These are phyloP conservation scores for Cybosia mesomella DNA, from an alignment of 2,888 invertebrate species.

Conservation along the genomic window DNA sequence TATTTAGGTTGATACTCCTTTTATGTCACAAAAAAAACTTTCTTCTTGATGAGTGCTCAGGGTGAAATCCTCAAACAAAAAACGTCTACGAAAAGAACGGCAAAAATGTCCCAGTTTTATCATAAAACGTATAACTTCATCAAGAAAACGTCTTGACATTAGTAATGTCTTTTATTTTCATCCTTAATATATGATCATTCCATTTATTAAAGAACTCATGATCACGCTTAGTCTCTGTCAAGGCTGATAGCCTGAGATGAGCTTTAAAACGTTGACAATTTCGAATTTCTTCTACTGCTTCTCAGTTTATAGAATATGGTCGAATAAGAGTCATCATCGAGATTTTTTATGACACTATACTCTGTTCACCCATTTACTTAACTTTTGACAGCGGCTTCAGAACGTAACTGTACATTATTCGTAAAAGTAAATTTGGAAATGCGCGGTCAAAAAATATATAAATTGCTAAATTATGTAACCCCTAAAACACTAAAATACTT, in stretches of 20 bases:
- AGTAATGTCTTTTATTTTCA: constrained; percentile 42
- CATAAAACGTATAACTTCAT: constrained; percentile 50
- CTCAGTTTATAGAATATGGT: too few species aligned
- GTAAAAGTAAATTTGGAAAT: too few species aligned
- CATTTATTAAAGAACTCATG: constrained; percentile 33
- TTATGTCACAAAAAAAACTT: constrained; percentile 38
- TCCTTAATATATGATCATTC: constrained; percentile 50
- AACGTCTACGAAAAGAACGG: constrained; percentile 32
- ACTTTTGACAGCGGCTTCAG: too few species aligned
- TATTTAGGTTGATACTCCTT: constrained; percentile 36
- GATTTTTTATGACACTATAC: too few species aligned
- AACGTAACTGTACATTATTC: too few species aligned
- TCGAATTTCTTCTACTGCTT: too few species aligned
- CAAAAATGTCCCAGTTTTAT: constrained; percentile 45
- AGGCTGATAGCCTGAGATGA: not conserved
- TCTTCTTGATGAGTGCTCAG: constrained; percentile 39
- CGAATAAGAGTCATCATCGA: too few species aligned
- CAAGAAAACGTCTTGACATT: constrained; percentile 42
- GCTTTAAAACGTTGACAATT: too few species aligned
- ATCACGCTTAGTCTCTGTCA: not conserved
- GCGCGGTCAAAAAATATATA: too few species aligned
- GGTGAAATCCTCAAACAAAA: constrained; percentile 43
- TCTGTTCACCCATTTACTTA: too few species aligned
- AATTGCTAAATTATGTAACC: too few species aligned
- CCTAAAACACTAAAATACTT: too few species aligned